Evolutionary conservation across 2,113 vertebrate species (phyloP).

Genomic region (Actenoides hombroni): DNA sequence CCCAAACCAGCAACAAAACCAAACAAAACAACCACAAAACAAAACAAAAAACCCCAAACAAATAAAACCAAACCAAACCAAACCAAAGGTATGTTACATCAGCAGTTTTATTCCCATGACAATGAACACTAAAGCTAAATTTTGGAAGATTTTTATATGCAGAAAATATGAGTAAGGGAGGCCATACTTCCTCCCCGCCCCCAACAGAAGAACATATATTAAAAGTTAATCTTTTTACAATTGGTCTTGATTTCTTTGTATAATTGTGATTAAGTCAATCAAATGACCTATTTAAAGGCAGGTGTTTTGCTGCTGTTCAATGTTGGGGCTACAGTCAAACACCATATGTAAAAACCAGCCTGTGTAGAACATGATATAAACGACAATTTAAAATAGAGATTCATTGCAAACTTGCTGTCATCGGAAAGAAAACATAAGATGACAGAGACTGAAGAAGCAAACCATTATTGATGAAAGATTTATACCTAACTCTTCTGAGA

Average conservation of each 20-base stretch:
- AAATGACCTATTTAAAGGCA: not conserved
- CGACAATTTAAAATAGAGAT: not conserved
- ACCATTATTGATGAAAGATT: not conserved
- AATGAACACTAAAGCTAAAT: not conserved
- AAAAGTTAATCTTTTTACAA: not conserved
- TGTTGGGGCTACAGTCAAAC: not conserved
- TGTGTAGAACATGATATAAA: not conserved
- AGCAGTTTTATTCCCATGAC: conserved; percentile 17
- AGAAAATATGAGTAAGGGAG: not conserved
- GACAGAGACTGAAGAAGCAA: not conserved
- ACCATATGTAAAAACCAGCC: not conserved
- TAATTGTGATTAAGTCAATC: not conserved
- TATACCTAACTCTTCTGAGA: not conserved
- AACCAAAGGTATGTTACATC: not conserved
- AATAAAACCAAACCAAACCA: not conserved
- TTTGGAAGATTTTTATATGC: not conserved
- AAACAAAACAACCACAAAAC: too few relatives aligned
- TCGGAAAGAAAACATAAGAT: not conserved
- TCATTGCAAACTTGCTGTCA: not conserved
- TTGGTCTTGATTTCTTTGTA: not conserved
- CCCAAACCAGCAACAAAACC: not conserved
- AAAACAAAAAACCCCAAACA: not conserved
- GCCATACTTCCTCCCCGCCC: not conserved
- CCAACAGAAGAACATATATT: not conserved
- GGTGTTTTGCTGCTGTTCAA: not conserved